These are phyloP conservation scores for Dipus sagitta DNA, from an alignment of 2,797 vertebrate species.

Conservation along the genomic window DNA sequence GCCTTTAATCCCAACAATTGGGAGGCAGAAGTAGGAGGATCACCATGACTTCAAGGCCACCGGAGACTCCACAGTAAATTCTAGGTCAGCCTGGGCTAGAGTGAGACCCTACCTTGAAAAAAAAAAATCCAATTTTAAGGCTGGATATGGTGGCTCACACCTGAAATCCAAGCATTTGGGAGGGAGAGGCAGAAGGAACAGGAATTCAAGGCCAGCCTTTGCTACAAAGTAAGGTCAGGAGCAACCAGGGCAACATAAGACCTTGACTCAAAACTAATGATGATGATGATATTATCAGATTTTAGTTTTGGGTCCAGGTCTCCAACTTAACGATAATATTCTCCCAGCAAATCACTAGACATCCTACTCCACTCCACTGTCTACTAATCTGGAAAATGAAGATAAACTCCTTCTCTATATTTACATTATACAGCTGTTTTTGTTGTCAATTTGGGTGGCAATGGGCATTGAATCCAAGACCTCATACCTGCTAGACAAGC, in stretches of 20 bases:
- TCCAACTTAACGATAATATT: constrained; percentile 32
- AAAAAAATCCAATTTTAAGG: neutral
- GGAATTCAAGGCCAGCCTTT: neutral
- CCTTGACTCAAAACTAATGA: neutral
- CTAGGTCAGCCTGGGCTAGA: too few relatives aligned
- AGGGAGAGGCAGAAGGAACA: neutral
- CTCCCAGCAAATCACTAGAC: constrained; percentile 28
- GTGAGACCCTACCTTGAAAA: too few relatives aligned
- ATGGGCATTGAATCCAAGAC: neutral
- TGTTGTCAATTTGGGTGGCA: neutral
- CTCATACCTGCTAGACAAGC: too few relatives aligned
- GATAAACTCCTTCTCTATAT: neutral
- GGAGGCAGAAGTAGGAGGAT: too few relatives aligned
- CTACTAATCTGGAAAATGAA: constrained; percentile 53
- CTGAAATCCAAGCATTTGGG: neutral
- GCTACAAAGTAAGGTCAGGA: neutral
- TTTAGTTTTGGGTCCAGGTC: constrained; percentile 37
- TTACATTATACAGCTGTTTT: neutral
- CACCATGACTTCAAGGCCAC: too few relatives aligned
- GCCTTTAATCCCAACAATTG: too few relatives aligned
- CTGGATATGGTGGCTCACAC: neutral
- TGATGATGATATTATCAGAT: neutral
- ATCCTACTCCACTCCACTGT: neutral
- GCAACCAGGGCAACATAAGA: neutral
- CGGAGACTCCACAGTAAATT: too few relatives aligned